phyloP scores from a whole-genome alignment of 2,113 vertebrate genomes.

The Panthera uncia region DNA sequence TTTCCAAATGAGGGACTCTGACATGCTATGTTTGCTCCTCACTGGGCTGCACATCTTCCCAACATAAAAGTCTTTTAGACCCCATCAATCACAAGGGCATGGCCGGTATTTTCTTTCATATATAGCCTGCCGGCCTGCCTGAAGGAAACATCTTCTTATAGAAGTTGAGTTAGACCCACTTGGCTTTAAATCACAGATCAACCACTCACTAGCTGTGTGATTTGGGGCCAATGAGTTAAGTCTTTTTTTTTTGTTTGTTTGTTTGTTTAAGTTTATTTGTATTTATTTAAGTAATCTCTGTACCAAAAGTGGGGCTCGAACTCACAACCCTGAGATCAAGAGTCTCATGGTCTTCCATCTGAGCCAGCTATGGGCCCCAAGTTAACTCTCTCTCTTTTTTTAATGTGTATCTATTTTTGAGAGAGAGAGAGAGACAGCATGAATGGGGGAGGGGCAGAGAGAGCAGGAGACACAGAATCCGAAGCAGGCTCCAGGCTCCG shows the following conservation, averaged over 20 bases:
- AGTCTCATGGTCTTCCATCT: neutral
- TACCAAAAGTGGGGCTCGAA: neutral
- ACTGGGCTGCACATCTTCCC: neutral
- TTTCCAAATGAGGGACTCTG: neutral
- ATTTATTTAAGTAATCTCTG: neutral
- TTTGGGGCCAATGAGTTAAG: neutral
- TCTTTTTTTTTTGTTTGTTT: neutral
- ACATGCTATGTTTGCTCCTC: neutral
- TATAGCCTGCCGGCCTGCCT: neutral
- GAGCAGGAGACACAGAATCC: too few species aligned
- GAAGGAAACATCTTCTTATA: neutral
- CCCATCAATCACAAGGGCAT: neutral
- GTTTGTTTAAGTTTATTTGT: neutral
- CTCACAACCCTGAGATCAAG: neutral
- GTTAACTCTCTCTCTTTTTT: neutral
- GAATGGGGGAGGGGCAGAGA: too few species aligned
- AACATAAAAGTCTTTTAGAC: neutral
- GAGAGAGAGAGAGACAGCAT: too few species aligned
- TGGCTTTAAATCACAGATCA: slow-evolving; percentile 6
- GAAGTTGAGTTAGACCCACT: neutral
- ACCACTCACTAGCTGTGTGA: neutral
- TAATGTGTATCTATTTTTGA: too few species aligned
- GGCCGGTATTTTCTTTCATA: slow-evolving; percentile 15
- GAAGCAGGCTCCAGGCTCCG: too few species aligned
- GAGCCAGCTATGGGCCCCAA: neutral